Evolutionary conservation across 2,888 invertebrate genomes (phyloP).

Genomic region (Caenorhabditis virilis): DNA sequence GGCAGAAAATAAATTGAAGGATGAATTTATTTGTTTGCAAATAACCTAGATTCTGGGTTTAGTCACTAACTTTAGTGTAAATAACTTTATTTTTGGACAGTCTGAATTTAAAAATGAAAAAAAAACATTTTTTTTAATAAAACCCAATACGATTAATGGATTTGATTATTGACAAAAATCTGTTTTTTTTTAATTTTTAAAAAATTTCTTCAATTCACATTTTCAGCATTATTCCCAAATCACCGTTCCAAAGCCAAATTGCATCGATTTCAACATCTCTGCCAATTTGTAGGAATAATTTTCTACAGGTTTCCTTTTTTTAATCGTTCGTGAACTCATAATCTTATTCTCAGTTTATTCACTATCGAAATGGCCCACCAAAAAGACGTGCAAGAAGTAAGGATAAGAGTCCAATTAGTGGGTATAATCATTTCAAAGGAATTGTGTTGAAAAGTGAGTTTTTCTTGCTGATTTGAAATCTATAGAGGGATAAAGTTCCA

Average conservation of each 20-base stretch:
- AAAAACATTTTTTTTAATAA: background rate
- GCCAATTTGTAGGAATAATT: constrained; percentile 20
- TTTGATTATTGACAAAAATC: background rate
- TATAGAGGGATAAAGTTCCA: background rate
- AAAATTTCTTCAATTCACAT: background rate
- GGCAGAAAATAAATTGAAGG: no score
- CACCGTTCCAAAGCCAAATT: constrained; percentile 8
- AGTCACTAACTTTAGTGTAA: no score
- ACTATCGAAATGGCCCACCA: constrained; percentile 58
- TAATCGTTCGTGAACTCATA: no score
- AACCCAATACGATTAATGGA: background rate
- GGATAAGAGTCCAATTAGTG: constrained; percentile 61
- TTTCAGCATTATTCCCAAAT: background rate
- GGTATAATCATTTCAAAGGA: constrained; percentile 59
- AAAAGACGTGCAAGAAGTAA: constrained; percentile 50
- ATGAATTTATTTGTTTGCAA: no score
- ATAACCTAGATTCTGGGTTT: no score
- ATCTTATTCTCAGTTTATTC: constrained; percentile 51
- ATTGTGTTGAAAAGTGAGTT: constrained; percentile 65
- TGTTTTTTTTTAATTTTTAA: background rate
- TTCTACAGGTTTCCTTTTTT: constrained; percentile 31
- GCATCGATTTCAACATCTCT: constrained; percentile 21
- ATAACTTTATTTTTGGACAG: no score
- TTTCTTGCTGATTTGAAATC: constrained; percentile 1
- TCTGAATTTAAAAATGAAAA: no score